Evolutionary conservation across 2,797 vertebrate genomes (phyloP).

Genomic region (Microctenopoma stevenorrisi): DNA sequence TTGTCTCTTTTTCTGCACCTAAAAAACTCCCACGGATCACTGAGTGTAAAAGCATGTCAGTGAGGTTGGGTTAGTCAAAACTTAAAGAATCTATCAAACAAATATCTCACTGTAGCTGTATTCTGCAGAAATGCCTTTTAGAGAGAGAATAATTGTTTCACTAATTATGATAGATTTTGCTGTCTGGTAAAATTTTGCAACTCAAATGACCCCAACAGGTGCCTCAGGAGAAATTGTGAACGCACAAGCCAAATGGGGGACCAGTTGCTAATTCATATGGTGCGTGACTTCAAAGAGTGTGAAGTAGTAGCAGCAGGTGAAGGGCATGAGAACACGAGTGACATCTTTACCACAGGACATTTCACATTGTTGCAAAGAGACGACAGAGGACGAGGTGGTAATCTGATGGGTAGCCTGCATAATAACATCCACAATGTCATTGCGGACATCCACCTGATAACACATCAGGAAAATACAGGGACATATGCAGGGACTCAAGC

Average conservation of each 20-base stretch:
- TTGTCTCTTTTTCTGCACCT: neutral
- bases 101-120: slow-evolving; percentile 1
- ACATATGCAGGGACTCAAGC: neutral
- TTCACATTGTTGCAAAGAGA: slow-evolving; percentile 22
- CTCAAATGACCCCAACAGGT: no score
- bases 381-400: slow-evolving; percentile 7
- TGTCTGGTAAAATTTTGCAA: neutral
- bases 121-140: neutral
- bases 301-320: slow-evolving; percentile 12
- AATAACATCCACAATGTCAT: slow-evolving; percentile 2
- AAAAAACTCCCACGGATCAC: slow-evolving; percentile 11
- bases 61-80: neutral
- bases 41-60: neutral
- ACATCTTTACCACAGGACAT: slow-evolving; percentile 42
- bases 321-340: slow-evolving; percentile 16
- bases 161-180: neutral
- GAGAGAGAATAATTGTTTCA: neutral
- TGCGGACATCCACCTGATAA: neutral
- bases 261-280: neutral
- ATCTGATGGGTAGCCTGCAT: slow-evolving; percentile 6
- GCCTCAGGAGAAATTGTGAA: neutral
- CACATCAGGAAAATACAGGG: neutral
- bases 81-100: neutral
- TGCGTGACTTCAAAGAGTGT: slow-evolving; percentile 8
- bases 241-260: neutral